Conservation (phyloP, 2,797 vertebrate genomes). For the Crenuchus spilurus region DNA sequence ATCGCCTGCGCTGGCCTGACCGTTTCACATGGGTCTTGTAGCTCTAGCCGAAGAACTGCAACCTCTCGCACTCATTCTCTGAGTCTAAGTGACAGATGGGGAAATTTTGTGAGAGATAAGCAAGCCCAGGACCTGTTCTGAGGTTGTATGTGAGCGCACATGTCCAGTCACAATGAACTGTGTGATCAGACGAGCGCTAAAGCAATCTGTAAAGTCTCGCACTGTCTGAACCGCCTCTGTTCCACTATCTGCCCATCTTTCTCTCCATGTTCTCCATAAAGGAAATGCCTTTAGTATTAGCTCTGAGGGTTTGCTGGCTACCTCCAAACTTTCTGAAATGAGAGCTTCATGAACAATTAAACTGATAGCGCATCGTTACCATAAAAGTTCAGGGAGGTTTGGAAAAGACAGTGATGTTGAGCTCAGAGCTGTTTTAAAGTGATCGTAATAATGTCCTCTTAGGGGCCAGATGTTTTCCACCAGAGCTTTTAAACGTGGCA, state of each 20-base stretch:
- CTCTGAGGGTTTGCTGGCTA: background rate
- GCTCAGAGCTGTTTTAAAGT: constrained; percentile 25
- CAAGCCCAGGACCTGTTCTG: constrained; percentile 24
- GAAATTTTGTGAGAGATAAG: constrained; percentile 14
- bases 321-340: background rate
- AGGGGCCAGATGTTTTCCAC: constrained; percentile 27
- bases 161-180: background rate
- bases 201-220: background rate
- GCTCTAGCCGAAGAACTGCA: background rate
- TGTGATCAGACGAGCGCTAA: background rate
- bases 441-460: constrained; percentile 27
- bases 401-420: background rate
- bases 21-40: background rate
- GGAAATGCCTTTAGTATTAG: background rate
- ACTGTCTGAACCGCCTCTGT: background rate
- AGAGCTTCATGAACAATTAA: background rate
- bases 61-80: background rate
- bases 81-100: constrained; percentile 9
- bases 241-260: background rate
- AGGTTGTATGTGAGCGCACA: background rate
- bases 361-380: constrained; percentile 5
- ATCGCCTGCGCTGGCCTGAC: background rate
- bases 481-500: constrained; percentile 12
- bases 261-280: background rate
- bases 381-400: background rate